These are phyloP conservation scores for Chiroxiphia lanceolata DNA, from an alignment of 2,797 vertebrate species.

Conservation along the genomic window DNA sequence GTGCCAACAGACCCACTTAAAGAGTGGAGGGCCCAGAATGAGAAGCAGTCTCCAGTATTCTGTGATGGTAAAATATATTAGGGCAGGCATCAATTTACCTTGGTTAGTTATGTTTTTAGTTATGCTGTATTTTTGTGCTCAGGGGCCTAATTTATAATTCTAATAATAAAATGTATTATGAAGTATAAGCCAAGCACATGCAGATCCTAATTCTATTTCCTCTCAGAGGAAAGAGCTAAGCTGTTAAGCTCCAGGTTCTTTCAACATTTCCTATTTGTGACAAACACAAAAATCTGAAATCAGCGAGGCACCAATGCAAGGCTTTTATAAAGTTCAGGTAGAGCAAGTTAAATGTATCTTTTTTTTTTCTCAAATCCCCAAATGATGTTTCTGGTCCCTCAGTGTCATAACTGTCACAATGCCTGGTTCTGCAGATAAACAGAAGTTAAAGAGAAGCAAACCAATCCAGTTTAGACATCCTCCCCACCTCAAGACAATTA, in stretches of 20 bases:
- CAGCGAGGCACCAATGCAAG: not conserved
- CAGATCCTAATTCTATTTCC: conserved; percentile 57
- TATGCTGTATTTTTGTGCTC: conserved; percentile 23
- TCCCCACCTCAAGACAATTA: not conserved
- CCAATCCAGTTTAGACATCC: not conserved
- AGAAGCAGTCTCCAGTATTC: not conserved
- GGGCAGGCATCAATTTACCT: conserved; percentile 39
- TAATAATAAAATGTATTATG: conserved; percentile 59
- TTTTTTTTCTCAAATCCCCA: not conserved
- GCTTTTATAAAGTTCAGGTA: not conserved
- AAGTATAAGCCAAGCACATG: conserved; percentile 61
- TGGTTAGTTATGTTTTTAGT: conserved; percentile 13
- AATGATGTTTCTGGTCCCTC: not conserved
- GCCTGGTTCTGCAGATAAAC: not conserved
- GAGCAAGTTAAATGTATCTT: not conserved
- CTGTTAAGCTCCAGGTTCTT: conserved; percentile 55
- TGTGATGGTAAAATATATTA: not conserved
- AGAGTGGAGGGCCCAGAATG: not conserved
- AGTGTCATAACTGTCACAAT: not conserved
- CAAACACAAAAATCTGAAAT: conserved; percentile 17
- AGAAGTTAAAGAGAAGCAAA: not conserved
- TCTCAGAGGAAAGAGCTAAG: conserved; percentile 55
- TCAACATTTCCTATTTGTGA: conserved; percentile 4
- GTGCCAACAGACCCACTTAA: conserved; percentile 3
- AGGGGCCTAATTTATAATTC: conserved; percentile 51